A percentile compares a stretch with the other conserved stretches of the same genome.
These are phyloP conservation scores for Procavia capensis DNA, from an alignment of 2,113 vertebrate species.

Conservation along the genomic window DNA sequence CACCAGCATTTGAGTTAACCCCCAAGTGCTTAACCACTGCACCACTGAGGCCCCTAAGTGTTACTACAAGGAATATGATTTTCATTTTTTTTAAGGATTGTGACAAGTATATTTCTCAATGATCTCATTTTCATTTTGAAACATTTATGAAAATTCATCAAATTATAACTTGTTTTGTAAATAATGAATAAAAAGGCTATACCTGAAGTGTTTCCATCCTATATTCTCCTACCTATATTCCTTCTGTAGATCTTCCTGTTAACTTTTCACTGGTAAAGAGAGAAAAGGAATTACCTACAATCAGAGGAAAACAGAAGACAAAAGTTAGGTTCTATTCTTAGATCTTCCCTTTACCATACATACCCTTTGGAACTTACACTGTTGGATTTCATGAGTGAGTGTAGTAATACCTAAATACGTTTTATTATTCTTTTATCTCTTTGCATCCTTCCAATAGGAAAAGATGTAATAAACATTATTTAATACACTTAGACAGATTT, in stretches of 20 bases:
- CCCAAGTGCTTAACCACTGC: no score
- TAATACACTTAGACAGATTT: background rate
- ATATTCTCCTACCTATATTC: background rate
- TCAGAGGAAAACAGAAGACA: background rate
- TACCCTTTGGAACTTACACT: background rate
- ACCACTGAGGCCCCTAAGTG: background rate
- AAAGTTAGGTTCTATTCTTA: background rate
- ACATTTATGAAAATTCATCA: constrained; percentile 19
- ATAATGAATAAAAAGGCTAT: constrained; percentile 13
- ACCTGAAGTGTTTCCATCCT: constrained; percentile 10
- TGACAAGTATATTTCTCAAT: background rate
- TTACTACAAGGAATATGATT: background rate
- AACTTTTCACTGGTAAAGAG: background rate
- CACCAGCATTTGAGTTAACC: background rate
- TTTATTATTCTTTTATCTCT: background rate
- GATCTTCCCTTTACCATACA: background rate
- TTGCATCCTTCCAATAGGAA: background rate
- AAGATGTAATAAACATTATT: background rate
- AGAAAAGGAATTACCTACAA: background rate
- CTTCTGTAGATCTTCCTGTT: background rate
- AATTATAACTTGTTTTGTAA: constrained; percentile 14
- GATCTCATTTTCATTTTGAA: background rate
- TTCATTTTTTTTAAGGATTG: constrained; percentile 50
- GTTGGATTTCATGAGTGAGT: background rate
- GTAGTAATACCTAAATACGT: background rate